Evolutionary conservation across 2,888 invertebrate species (phyloP), one percentile per base, ranked within the genome.

Genomic region (Tenthredo distinguenda): DNA sequence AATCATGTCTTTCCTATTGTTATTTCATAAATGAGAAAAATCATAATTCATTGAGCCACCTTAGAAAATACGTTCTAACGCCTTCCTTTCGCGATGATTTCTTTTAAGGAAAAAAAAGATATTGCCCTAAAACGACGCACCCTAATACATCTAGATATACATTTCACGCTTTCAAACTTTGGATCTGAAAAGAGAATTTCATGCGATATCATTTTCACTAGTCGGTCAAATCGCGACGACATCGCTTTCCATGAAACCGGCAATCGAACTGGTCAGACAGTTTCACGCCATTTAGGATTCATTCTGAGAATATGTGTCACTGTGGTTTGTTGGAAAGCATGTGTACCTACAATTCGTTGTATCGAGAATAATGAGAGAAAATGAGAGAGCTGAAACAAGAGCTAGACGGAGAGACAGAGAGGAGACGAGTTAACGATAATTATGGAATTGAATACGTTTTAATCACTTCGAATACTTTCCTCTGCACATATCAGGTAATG

Each of bases 221-320:
- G 43, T 40, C 21, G 12, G 15, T 26, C 0, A n/a, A 50, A 50
- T n/a, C 31, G 40, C 31, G 76, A 76, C 5, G 34, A 77, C n/a
- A 77, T 50, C 37, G 40, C 76, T 77, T 77, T 77, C 34, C 55
- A 55, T 21, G 55, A 9, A 77, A 77, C 31, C 34, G 77, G n/a
- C 50, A 77, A 50, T 55, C 40, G 31, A 50, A 47, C 77, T 34
- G 55, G 40, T 55, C 77, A 77, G 34, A 77, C 72, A 34, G 55
- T 77, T 55, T 77, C 77, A 55, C 34, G 31, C 77, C 50, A 77
- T 77, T 34, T 55, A 77, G 34, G n/a, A 77, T 50, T 55, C 34
- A 55, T 50, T 77, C 50, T 2, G 50, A 7, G 31, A 31, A 77
- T 77, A 34, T 77, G 55, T 77, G 77, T 77, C 77, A 77, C 9